These are phyloP conservation scores for Macrotus californicus DNA, from an alignment of 2,113 vertebrate species.

Conservation along the genomic window DNA sequence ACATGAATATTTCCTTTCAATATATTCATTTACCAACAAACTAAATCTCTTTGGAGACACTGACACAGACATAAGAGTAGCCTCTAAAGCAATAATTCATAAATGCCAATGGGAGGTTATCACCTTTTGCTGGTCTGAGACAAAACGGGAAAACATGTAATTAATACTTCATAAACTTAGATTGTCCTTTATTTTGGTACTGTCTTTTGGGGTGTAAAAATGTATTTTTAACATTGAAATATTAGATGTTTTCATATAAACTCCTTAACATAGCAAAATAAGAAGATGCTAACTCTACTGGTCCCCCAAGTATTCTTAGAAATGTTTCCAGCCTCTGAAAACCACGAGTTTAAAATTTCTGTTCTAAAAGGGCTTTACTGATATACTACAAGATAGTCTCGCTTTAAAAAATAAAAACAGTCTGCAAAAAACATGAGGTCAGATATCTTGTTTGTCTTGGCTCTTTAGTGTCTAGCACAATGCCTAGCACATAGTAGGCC, in stretches of 20 bases:
- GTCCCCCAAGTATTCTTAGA: background rate
- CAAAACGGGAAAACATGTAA: background rate
- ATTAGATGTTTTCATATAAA: background rate
- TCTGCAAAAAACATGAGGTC: background rate
- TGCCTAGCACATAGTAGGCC: background rate
- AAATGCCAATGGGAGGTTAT: background rate
- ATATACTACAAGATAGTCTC: background rate
- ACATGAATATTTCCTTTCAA: background rate
- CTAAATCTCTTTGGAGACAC: background rate
- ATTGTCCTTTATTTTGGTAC: background rate
- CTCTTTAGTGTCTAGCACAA: background rate
- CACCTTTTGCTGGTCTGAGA: background rate
- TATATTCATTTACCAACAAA: conserved; percentile 9
- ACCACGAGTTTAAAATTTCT: background rate
- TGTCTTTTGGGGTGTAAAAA: background rate
- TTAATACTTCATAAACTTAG: background rate
- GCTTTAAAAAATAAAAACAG: background rate
- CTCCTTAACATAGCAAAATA: background rate
- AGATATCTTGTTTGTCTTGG: background rate
- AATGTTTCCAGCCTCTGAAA: background rate
- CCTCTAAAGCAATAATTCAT: background rate
- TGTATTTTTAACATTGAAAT: background rate
- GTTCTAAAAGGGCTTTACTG: background rate
- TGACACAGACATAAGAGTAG: background rate
- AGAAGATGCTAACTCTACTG: background rate